These are phyloP conservation scores for Larimichthys crocea DNA, from an alignment of 2,113 vertebrate species.

Conservation along the genomic window DNA sequence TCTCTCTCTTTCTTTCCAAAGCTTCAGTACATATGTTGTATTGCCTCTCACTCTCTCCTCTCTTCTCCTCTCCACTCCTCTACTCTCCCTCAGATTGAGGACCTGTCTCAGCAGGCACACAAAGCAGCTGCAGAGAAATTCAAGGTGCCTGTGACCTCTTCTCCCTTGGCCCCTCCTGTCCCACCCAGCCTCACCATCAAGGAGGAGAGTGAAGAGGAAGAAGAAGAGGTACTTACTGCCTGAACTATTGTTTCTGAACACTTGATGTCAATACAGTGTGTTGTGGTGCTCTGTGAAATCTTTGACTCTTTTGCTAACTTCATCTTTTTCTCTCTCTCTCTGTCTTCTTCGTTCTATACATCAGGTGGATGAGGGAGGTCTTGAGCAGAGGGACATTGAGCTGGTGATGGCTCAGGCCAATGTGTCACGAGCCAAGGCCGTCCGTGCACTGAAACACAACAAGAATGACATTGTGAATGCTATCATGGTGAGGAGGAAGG, in stretches of 20 bases:
- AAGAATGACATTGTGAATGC: conserved; percentile 99
- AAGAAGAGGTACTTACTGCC: conserved; percentile 79
- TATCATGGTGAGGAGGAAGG: conserved; percentile 92
- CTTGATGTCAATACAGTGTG: neutral
- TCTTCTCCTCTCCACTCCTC: neutral
- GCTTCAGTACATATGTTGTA: neutral
- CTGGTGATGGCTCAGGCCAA: conserved; percentile 99
- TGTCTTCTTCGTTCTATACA: neutral
- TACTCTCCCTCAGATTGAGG: conserved; percentile 89
- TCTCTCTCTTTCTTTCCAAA: neutral
- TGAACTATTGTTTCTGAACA: neutral
- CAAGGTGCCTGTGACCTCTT: conserved; percentile 94
- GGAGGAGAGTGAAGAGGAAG: conserved; percentile 93
- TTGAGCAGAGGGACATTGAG: conserved; percentile 95
- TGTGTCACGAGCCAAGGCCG: conserved; percentile 93
- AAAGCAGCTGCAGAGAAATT: conserved; percentile 97
- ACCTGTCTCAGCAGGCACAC: conserved; percentile 97
- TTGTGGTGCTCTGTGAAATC: neutral
- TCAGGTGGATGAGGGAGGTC: conserved; percentile 92
- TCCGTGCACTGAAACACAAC: conserved; percentile 94
- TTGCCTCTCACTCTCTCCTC: neutral
- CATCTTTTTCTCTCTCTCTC: neutral
- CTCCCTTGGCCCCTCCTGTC: conserved; percentile 85
- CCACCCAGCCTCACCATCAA: conserved; percentile 89
- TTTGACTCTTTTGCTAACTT: neutral